phyloP scores from a whole-genome alignment of 2,888 invertebrate species.

The Drosophila peninsularis region DNA sequence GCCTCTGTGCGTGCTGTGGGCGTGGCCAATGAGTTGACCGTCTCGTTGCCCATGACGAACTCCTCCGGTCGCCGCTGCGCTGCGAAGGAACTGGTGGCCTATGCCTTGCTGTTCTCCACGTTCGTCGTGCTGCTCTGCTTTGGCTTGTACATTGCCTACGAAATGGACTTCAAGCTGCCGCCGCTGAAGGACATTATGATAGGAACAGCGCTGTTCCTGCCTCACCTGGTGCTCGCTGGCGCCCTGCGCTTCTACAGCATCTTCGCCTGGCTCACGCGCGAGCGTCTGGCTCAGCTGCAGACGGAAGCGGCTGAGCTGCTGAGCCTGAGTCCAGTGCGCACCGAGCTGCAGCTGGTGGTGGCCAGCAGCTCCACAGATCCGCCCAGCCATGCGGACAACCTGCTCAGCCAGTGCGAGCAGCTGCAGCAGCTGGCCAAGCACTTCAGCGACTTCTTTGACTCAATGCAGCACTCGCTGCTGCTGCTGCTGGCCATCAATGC shows the following conservation, averaged over 20 bases:
- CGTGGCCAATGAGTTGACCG: constrained; percentile 55
- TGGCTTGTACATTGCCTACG: constrained; percentile 73
- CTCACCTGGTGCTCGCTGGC: constrained; percentile 75
- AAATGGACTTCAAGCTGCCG: constrained; percentile 79
- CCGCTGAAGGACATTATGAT: constrained; percentile 74
- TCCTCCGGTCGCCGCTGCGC: not conserved
- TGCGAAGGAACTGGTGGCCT: constrained; percentile 52
- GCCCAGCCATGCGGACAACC: constrained; percentile 10
- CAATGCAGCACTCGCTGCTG: constrained; percentile 66
- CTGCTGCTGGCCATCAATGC: constrained; percentile 72
- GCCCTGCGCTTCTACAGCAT: constrained; percentile 55
- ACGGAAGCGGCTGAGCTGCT: constrained; percentile 36
- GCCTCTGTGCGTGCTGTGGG: constrained; percentile 57
- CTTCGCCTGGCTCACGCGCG: constrained; percentile 63
- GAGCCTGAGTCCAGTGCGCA: constrained; percentile 12
- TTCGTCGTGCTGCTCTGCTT: constrained; percentile 59
- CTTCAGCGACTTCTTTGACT: constrained; percentile 40
- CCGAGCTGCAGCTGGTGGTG: constrained; percentile 26
- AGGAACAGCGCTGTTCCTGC: constrained; percentile 75
- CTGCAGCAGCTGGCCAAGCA: constrained; percentile 48
- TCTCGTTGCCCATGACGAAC: constrained; percentile 27
- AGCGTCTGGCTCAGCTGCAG: constrained; percentile 48
- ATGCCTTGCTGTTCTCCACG: constrained; percentile 67
- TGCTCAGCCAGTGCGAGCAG: constrained; percentile 34
- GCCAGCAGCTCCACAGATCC: constrained; percentile 16